Base-by-base conservation (phyloP, 2,113 vertebrate genomes). In the Lophochroa leadbeateri region DNA sequence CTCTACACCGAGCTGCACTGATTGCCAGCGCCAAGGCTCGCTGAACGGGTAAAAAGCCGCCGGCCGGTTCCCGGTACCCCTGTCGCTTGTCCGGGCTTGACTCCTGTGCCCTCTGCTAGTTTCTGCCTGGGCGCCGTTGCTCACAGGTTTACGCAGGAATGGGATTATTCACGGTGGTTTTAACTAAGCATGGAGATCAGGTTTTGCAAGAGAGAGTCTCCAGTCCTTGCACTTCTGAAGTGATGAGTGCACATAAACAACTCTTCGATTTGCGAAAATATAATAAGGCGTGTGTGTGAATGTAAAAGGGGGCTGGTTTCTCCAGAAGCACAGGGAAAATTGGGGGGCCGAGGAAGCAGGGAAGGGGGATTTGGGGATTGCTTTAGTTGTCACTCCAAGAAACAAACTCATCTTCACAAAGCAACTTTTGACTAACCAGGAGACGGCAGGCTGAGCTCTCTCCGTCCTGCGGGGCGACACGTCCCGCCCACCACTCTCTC, bases 221-320 rank as follows among this genome's bases (percentile, higher is more conserved):
- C 29, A 35, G 28, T 7, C n/a, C 57, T 33, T 12, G 43, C 19
- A 24, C 74, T 89, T 63, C 49, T 8, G 18, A 72, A 71, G 67
- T 6, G n/a, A 69, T 28, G 28, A 52, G 23, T 1, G 6, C 10
- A 80, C 20, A 4, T 17, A 49, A 43, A 41, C 44, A 72, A 79
- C 13, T 75, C 61, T 29, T 43, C 2, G 2, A 28, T 24, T 53
- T 27, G n/a, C 0, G 1, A 33, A 80, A 7, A 76, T 18, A 77
- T 80, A 52, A 61, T 20, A 27, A 33, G 2, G 3, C 4, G 2
- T 4, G 2, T 6, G 7, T 27, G 11, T 2, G 6, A 10, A 17
- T 4, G 12, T 37, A 44, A 25, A 67, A 13, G 9, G 7, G 39
- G 11, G 9, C 21, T 44, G 24, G 25, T 47, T 61, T 53, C 13